A percentile compares a stretch with the other conserved stretches of the same genome.
Evolutionary conservation across 2,113 vertebrate species (phyloP).

Genomic region (Oostethus manadensis): DNA sequence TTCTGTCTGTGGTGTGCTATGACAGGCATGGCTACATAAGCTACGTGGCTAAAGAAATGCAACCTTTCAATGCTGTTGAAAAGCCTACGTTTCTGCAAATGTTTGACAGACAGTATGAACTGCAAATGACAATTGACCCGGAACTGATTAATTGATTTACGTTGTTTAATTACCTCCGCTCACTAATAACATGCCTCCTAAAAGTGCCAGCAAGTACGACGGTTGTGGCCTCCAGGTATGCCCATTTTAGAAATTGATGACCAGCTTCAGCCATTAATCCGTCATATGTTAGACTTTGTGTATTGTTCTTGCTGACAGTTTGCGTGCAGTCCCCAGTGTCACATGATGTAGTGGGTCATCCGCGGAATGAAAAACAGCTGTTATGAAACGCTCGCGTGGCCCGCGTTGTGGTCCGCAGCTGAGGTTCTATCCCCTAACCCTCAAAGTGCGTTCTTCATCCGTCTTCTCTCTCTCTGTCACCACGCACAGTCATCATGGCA

Average conservation of each 20-base stretch:
- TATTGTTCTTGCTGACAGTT: constrained; percentile 2
- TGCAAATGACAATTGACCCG: constrained; percentile 32
- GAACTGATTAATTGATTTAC: no score
- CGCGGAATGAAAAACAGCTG: constrained; percentile 10
- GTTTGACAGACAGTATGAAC: no score
- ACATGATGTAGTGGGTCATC: constrained; percentile 21
- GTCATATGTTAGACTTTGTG: background rate
- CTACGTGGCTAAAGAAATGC: no score
- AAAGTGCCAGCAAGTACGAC: constrained; percentile 15
- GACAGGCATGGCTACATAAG: no score
- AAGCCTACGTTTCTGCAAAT: no score
- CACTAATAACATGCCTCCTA: constrained; percentile 7
- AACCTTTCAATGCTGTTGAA: no score
- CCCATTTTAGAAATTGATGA: constrained; percentile 3
- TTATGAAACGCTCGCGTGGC: constrained; percentile 3
- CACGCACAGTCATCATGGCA: constrained; percentile 70
- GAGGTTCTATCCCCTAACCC: background rate
- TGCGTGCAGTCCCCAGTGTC: background rate
- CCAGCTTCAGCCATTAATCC: constrained; percentile 5
- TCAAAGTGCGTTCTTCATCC: background rate
- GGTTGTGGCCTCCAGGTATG: constrained; percentile 1
- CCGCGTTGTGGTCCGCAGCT: background rate
- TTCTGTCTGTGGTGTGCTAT: no score
- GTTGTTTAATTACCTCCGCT: no score
- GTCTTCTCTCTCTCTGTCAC: background rate